These are phyloP conservation scores for Patella ulyssiponensis DNA, from an alignment of 2,888 invertebrate genomes.

Conservation along the genomic window DNA sequence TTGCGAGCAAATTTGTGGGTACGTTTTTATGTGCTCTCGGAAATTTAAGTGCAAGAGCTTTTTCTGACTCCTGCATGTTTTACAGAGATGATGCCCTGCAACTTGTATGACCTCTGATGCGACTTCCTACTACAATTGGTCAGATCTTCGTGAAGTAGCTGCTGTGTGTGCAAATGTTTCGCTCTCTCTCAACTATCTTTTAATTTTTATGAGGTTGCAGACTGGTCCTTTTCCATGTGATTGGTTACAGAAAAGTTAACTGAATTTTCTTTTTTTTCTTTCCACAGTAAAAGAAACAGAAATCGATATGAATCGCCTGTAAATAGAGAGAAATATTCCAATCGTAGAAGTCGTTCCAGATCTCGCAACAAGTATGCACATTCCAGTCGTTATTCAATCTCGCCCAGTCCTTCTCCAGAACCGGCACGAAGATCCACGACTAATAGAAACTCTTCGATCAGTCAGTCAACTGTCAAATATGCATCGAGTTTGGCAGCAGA, in stretches of 20 bases:
- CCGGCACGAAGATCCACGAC: neutral
- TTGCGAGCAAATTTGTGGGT: too few species aligned
- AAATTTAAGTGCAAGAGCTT: too few species aligned
- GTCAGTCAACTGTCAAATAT: conserved; percentile 58
- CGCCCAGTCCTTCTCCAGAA: neutral
- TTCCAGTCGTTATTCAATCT: conserved; percentile 1
- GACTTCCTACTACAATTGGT: too few species aligned
- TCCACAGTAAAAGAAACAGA: neutral
- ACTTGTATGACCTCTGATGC: too few species aligned
- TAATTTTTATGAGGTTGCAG: too few species aligned
- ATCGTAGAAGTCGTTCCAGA: neutral
- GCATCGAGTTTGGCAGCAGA: conserved; percentile 69
- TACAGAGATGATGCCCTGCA: too few species aligned
- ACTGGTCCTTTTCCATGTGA: too few species aligned
- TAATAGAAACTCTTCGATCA: conserved; percentile 39
- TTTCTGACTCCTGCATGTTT: too few species aligned
- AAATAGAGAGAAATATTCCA: conserved; percentile 2
- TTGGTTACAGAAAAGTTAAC: neutral
- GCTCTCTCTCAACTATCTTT: too few species aligned
- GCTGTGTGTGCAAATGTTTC: too few species aligned
- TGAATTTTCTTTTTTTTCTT: neutral
- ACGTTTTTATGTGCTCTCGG: too few species aligned
- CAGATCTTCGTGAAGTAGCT: too few species aligned
- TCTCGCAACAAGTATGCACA: neutral
- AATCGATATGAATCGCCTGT: neutral